Conservation (phyloP, 1,140 invertebrate genomes). For the Cydia amplana region DNA sequence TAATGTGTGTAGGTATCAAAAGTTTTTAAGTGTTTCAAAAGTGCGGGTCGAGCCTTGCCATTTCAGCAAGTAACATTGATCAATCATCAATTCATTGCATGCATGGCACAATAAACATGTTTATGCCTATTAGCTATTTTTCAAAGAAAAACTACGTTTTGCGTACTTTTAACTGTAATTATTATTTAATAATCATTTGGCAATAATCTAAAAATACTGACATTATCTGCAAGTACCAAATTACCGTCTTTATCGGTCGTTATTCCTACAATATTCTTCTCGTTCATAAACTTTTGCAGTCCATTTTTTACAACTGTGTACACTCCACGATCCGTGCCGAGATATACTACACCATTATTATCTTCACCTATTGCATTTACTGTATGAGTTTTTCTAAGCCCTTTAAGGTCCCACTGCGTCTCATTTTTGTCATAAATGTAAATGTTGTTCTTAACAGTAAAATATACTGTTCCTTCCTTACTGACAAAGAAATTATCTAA, state of each 20-base stretch:
- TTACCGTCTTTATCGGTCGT: constrained; percentile 62
- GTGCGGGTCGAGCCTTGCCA: too few relatives aligned
- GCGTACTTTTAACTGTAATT: too few relatives aligned
- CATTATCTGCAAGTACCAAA: constrained; percentile 56
- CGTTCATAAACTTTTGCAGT: constrained; percentile 48
- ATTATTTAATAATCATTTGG: not conserved
- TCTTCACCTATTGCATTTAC: constrained; percentile 59
- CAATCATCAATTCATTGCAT: too few relatives aligned
- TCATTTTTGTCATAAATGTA: constrained; percentile 52
- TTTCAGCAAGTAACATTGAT: too few relatives aligned
- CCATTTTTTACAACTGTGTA: constrained; percentile 41
- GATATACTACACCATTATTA: constrained; percentile 50
- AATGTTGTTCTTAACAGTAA: constrained; percentile 59
- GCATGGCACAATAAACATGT: too few relatives aligned
- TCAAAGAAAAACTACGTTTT: too few relatives aligned
- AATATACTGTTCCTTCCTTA: constrained; percentile 50
- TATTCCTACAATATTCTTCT: constrained; percentile 56
- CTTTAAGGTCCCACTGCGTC: constrained; percentile 28
- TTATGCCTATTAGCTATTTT: too few relatives aligned
- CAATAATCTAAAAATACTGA: constrained; percentile 48
- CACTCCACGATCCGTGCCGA: constrained; percentile 56
- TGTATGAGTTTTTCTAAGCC: constrained; percentile 48
- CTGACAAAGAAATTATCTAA: constrained; percentile 57
- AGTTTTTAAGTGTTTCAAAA: too few relatives aligned
- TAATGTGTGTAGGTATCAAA: too few relatives aligned